phyloP scores from a whole-genome alignment of 2,797 vertebrate species.

The Heteromormyrus szaboi region DNA sequence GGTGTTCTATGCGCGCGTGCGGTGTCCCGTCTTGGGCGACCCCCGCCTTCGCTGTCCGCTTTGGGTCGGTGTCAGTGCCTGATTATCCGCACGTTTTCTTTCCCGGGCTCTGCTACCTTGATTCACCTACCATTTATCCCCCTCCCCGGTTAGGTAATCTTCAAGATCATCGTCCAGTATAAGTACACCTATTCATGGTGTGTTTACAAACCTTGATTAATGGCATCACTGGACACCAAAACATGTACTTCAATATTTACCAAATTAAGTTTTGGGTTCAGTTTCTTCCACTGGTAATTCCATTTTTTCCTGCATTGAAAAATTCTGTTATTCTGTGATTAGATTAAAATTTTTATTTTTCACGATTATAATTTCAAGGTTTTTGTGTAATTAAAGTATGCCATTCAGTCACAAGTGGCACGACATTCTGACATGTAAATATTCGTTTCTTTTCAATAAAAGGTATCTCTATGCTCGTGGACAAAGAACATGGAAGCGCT shows the following conservation, averaged over 20 bases:
- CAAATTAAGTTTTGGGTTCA: not conserved
- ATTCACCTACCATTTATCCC: not conserved
- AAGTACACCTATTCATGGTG: not conserved
- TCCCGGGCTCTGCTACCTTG: not conserved
- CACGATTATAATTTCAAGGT: not conserved
- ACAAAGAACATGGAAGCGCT: slow-evolving; percentile 93
- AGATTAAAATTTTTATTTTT: not conserved
- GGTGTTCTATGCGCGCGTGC: not conserved
- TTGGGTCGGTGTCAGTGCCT: not conserved
- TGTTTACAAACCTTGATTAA: not conserved
- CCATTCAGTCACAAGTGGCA: not conserved
- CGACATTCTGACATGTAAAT: not conserved
- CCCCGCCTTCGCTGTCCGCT: not conserved
- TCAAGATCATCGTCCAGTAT: not conserved
- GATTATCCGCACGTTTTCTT: not conserved
- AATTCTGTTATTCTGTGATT: not conserved
- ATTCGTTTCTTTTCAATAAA: not conserved
- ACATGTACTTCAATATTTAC: not conserved
- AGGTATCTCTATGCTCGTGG: slow-evolving; percentile 86
- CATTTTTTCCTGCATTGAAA: not conserved
- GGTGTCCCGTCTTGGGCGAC: not conserved
- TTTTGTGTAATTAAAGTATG: not conserved
- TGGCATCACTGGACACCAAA: not conserved
- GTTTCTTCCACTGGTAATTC: not conserved
- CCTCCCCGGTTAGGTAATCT: not conserved